Evolutionary conservation across 1,140 invertebrate genomes (phyloP), one percentile per base, ranked within the genome.

Genomic region (Tetramorium simillimum): DNA sequence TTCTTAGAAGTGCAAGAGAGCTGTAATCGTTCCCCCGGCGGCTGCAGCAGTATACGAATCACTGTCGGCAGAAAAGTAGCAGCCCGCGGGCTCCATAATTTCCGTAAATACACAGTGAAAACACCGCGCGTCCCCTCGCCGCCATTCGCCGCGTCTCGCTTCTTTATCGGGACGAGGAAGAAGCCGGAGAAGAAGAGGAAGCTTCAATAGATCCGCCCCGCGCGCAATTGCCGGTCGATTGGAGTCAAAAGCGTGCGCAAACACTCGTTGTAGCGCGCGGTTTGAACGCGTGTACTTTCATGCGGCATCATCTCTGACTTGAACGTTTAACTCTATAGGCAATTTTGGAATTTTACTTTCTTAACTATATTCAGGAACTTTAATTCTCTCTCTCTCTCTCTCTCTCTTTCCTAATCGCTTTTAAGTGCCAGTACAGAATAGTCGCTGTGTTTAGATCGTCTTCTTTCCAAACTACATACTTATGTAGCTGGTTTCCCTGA

Each of bases 101-200:
- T 95, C 92, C 92, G 94, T 95, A 95, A 95, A 94, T 95, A 95
- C 93, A 94, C 94, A 93, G 91, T 93, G 93, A 94, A 94, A 94
- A 94, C 85, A 81, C 90, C 67, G 91, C 90, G 86, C 89, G 86
- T 88, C 81, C 60, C 49, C 51, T 40, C 75, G 58, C 43, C 60
- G 67, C 43, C 73, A 37, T 69, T 69, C 62, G 53, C 51, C 62
- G 60, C 49, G 53, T 87, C 72, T 85, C 81, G 63, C 72, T 37
- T 65, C 62, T 84, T 46, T 63, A 51, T 75, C 87, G 40, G 49
- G 67, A 49, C 14, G 65, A 63, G 58, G 67, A 85, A 86, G 75
- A 87, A 80, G 24, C 63, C 14, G 28, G 67, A 70, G 75, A 82
- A 73, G 49, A 63, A 67, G 67, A 51, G 81, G 78, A 65, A 77